phyloP scores from a whole-genome alignment of 2,888 invertebrate species.

The Machimus rusticus region DNA sequence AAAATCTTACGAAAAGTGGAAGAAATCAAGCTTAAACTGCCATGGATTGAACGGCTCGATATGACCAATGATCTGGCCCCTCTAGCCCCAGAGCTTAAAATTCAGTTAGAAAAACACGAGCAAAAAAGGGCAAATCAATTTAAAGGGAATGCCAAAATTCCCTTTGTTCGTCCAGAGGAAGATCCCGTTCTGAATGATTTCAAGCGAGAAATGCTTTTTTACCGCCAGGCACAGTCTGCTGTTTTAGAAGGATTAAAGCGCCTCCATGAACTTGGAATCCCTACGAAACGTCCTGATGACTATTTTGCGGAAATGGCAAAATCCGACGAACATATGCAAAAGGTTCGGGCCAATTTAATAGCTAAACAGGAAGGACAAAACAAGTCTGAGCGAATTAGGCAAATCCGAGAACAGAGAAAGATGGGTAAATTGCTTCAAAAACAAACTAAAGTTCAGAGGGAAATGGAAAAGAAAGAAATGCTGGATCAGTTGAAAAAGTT shows the following conservation, averaged over 20 bases:
- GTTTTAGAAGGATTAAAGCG: conserved; percentile 81
- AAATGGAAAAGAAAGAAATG: conserved; percentile 90
- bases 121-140: conserved; percentile 71
- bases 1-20: conserved; percentile 73
- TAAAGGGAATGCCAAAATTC: conserved; percentile 75
- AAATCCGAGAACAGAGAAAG: conserved; percentile 89
- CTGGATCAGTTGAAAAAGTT: conserved; percentile 93
- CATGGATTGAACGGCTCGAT: conserved; percentile 89
- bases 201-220: conserved; percentile 86
- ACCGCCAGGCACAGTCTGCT: conserved; percentile 87
- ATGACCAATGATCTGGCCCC: conserved; percentile 79
- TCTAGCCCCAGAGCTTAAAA: conserved; percentile 82
- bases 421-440: conserved; percentile 89
- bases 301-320: conserved; percentile 99
- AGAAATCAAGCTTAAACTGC: conserved; percentile 74
- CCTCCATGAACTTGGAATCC: conserved; percentile 77
- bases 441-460: conserved; percentile 83
- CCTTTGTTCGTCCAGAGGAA: conserved; percentile 69
- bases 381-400: conserved; percentile 87
- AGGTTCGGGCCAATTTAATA: conserved; percentile 82
- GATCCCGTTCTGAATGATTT: conserved; percentile 91
- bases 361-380: conserved; percentile 86
- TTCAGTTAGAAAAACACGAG: conserved; percentile 79
- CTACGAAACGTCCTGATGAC: conserved; percentile 89
- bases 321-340: conserved; percentile 96